Percentiles rank a stretch among this genome's conserved stretches.
phyloP scores from a whole-genome alignment of 2,797 vertebrate genomes.

The Microctenopoma steveboyesi region DNA sequence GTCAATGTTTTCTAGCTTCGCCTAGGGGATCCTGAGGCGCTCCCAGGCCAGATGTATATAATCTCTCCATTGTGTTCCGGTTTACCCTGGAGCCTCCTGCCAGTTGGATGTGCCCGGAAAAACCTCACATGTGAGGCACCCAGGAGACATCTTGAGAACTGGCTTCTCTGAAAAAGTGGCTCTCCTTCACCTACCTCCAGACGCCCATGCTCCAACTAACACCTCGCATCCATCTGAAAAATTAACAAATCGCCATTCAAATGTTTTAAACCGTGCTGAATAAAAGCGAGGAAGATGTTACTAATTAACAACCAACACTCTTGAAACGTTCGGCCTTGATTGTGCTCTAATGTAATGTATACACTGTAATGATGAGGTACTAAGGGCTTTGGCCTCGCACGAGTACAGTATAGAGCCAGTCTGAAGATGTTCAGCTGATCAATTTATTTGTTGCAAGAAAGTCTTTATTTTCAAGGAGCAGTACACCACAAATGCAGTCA shows the following conservation, averaged over 20 bases:
- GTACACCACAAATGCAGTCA: slow-evolving; percentile 9
- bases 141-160: too few relatives aligned
- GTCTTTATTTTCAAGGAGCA: slow-evolving; percentile 14
- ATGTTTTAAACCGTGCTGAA: not conserved
- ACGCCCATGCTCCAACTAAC: too few relatives aligned
- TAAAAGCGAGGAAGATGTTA: slow-evolving; percentile 21
- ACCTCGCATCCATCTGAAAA: not conserved
- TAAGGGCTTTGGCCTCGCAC: slow-evolving; percentile 42
- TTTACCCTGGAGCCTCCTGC: too few relatives aligned
- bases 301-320: slow-evolving; percentile 18
- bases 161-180: too few relatives aligned
- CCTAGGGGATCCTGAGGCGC: too few relatives aligned
- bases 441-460: slow-evolving; percentile 34
- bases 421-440: slow-evolving; percentile 47
- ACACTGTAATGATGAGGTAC: slow-evolving; percentile 39
- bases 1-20: too few relatives aligned
- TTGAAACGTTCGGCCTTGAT: slow-evolving; percentile 34
- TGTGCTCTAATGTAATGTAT: slow-evolving; percentile 24
- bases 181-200: too few relatives aligned
- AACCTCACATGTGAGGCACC: too few relatives aligned
- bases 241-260: not conserved
- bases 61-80: too few relatives aligned
- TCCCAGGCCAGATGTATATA: too few relatives aligned
- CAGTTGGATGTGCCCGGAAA: too few relatives aligned
- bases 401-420: slow-evolving; percentile 48